Evolutionary conservation across 2,888 invertebrate genomes (phyloP).

Genomic region (Lasioglossum malachurum): DNA sequence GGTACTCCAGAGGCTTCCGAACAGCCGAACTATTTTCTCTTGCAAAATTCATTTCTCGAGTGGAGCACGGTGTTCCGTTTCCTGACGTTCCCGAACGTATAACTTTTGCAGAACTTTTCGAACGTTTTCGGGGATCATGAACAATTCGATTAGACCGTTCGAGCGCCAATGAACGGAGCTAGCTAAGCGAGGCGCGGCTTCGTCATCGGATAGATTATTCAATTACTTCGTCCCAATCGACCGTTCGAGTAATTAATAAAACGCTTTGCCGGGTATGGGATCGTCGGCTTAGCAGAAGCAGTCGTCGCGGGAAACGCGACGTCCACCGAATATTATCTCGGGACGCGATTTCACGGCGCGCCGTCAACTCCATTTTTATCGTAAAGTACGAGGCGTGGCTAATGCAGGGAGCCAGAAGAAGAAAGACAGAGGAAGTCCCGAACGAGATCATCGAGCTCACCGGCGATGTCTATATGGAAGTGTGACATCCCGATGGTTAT

Average conservation of each 20-base stretch:
- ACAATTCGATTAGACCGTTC: background rate
- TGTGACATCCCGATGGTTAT: conserved; percentile 84
- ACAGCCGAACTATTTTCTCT: background rate
- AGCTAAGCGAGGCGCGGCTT: background rate
- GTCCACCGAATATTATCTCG: background rate
- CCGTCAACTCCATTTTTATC: conserved; percentile 5
- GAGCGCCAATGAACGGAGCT: background rate
- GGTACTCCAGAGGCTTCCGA: background rate
- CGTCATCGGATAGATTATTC: background rate
- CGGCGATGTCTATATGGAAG: conserved; percentile 82
- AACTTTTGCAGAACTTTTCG: background rate
- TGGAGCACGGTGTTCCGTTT: background rate
- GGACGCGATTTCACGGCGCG: background rate
- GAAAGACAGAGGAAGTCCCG: conserved; percentile 15
- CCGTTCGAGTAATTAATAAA: background rate
- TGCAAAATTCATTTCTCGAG: background rate
- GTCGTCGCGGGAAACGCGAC: background rate
- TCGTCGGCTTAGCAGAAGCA: background rate
- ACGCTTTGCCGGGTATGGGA: background rate
- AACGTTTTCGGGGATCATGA: background rate
- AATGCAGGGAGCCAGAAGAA: background rate
- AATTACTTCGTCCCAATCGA: background rate
- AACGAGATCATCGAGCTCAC: conserved; percentile 71
- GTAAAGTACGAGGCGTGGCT: background rate
- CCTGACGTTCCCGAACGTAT: background rate